Conservation (phyloP, 2,113 vertebrate genomes). For the Fukomys damarensis region DNA sequence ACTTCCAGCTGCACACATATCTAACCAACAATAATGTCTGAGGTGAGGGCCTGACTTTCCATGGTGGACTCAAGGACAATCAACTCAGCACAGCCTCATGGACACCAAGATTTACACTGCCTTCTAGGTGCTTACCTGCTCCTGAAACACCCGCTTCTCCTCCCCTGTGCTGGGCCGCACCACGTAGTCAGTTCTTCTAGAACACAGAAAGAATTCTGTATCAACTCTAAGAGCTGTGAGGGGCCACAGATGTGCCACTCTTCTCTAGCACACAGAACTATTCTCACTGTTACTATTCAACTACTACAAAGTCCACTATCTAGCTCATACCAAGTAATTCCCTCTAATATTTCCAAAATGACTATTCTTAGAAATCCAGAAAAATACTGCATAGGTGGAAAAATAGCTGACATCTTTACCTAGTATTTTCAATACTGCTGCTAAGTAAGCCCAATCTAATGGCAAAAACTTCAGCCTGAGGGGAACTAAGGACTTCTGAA, state of each 20-base stretch:
- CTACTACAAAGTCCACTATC: neutral
- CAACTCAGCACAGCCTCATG: neutral
- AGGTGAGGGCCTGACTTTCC: neutral
- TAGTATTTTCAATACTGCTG: neutral
- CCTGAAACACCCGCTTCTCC: constrained; percentile 97
- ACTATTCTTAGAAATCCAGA: neutral
- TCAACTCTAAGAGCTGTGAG: constrained; percentile 45
- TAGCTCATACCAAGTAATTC: neutral
- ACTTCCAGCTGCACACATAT: neutral
- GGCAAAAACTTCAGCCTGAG: neutral
- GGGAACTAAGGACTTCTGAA: neutral
- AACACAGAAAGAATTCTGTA: constrained; percentile 72
- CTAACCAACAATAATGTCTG: neutral
- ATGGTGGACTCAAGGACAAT: neutral
- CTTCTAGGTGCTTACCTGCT: constrained; percentile 89
- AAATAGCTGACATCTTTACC: neutral
- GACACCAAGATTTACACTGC: neutral
- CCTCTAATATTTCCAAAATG: neutral
- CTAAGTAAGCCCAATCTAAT: neutral
- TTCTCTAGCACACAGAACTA: neutral
- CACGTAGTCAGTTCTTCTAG: constrained; percentile 97
- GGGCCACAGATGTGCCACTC: neutral
- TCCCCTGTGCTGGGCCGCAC: constrained; percentile 98
- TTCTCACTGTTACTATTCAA: neutral
- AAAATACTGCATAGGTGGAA: neutral